Evolutionary conservation across 1,140 invertebrate genomes (phyloP).

Genomic region (Diploscapter pachys): DNA sequence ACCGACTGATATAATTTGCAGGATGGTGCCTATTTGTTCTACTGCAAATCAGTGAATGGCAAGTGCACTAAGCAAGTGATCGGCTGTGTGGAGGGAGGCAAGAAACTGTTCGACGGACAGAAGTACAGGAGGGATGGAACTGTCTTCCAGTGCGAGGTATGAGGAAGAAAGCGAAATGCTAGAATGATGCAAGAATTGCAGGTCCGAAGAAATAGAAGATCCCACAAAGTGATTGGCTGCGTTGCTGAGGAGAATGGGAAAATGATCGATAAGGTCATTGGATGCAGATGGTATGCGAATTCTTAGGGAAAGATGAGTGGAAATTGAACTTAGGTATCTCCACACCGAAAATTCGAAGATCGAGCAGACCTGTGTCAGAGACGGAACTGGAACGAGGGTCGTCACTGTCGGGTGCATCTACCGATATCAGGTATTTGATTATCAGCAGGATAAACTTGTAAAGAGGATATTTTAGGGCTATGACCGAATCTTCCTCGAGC

Average conservation of each 20-base stretch:
- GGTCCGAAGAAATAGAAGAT: background rate
- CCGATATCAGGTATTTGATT: constrained; percentile 24
- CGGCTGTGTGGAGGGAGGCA: constrained; percentile 33
- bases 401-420: constrained; percentile 41
- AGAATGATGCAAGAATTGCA: background rate
- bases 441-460: background rate
- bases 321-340: constrained; percentile 6
- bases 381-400: constrained; percentile 33
- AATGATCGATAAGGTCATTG: constrained; percentile 39
- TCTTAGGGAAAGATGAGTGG: background rate
- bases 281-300: constrained; percentile 37
- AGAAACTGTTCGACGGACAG: constrained; percentile 40
- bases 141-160: constrained; percentile 42
- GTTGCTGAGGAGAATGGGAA: constrained; percentile 31
- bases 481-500: constrained; percentile 39
- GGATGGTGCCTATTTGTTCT: constrained; percentile 43
- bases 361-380: constrained; percentile 38
- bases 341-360: constrained; percentile 34
- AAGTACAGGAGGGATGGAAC: constrained; percentile 35
- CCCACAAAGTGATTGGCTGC: constrained; percentile 36
- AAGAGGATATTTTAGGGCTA: constrained; percentile 22
- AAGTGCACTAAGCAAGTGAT: constrained; percentile 36
- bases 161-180: background rate
- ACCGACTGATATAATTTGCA: constrained; percentile 15
- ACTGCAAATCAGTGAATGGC: constrained; percentile 41